Conservation (phyloP, 2,888 invertebrate species). For the Beris morrisii region DNA sequence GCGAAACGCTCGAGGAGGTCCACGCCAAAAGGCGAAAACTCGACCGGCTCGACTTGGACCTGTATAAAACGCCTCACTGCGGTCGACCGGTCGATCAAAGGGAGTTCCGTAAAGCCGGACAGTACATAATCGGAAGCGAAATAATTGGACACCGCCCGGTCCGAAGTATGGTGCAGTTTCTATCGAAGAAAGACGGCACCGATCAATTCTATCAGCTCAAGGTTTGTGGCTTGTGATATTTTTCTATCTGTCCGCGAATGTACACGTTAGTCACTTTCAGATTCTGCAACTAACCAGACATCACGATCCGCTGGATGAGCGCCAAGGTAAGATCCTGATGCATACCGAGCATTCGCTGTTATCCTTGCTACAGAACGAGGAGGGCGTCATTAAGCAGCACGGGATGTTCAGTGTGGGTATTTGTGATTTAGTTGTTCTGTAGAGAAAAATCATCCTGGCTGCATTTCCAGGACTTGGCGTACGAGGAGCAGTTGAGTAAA, state of each 20-base stretch:
- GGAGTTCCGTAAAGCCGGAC: conserved; percentile 54
- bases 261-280: background rate
- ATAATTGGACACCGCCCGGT: conserved; percentile 73
- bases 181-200: conserved; percentile 70
- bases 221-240: conserved; percentile 51
- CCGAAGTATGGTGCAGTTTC: conserved; percentile 71
- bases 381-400: conserved; percentile 76
- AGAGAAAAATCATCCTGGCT: background rate
- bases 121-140: conserved; percentile 69
- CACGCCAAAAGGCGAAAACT: no score
- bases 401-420: conserved; percentile 70
- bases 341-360: conserved; percentile 76
- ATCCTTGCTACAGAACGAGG: conserved; percentile 67
- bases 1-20: no score
- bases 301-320: conserved; percentile 60
- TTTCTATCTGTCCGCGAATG: background rate
- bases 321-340: conserved; percentile 75
- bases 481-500: conserved; percentile 62
- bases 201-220: conserved; percentile 73
- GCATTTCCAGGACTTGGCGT: conserved; percentile 65
- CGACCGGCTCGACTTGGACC: no score
- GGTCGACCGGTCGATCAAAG: conserved; percentile 34
- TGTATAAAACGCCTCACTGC: conserved; percentile 10
- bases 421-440: background rate
- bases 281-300: background rate